Percentiles rank a stretch among this genome's conserved stretches.
Evolutionary conservation across 2,797 vertebrate species (phyloP).

Genomic region (Peromyscus attwateri): DNA sequence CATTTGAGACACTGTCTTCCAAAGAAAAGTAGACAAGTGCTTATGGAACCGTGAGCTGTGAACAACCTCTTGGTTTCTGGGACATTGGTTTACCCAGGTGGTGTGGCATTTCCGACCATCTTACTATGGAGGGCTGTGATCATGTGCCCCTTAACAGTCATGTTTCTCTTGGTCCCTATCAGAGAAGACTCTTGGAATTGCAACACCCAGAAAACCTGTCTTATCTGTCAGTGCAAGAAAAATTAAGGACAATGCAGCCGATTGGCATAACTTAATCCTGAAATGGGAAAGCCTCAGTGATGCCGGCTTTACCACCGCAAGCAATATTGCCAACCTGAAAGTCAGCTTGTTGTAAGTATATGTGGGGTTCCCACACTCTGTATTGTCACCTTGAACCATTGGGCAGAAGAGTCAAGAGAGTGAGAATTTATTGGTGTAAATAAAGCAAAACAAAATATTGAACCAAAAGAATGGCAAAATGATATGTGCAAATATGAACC

Average conservation of each 20-base stretch:
- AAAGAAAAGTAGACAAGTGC: neutral
- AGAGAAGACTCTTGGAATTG: constrained; percentile 77
- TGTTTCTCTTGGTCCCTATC: constrained; percentile 20
- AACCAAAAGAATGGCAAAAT: neutral
- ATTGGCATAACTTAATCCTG: constrained; percentile 96
- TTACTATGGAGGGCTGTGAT: neutral
- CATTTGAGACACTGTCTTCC: neutral
- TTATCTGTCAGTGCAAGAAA: constrained; percentile 93
- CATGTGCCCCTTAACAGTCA: neutral
- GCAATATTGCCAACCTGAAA: constrained; percentile 91
- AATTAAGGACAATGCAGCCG: constrained; percentile 95
- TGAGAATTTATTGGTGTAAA: neutral
- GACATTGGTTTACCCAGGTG: neutral
- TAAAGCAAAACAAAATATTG: neutral
- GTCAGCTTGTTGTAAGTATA: constrained; percentile 89
- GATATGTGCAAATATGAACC: neutral
- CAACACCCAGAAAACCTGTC: constrained; percentile 88
- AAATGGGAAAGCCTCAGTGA: constrained; percentile 94
- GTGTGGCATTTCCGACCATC: neutral
- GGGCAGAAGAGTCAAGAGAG: neutral
- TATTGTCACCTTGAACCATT: neutral
- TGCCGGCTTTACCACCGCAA: constrained; percentile 88
- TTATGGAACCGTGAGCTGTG: neutral
- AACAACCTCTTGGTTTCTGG: neutral
- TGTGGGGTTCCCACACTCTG: neutral